Base-by-base conservation (phyloP, 2,113 vertebrate species). In the Mobula birostris region DNA sequence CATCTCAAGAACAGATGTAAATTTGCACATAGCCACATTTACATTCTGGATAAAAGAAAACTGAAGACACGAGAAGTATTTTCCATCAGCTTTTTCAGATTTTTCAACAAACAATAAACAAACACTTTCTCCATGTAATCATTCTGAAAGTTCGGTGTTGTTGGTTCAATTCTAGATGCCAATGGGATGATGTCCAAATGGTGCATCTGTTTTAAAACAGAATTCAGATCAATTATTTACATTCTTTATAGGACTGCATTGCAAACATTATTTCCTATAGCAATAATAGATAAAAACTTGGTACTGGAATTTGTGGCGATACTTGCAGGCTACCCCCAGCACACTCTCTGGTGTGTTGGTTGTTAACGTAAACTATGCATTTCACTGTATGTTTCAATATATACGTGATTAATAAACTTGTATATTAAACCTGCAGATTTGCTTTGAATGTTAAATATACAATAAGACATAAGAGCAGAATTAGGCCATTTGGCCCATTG, bases 31-130 rank as follows among this genome's bases (percentile, higher is more conserved):
- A 48, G 48, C 48, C 68, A 74, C 72, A 6, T 66, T 90, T 90
- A 66, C n/a, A 66, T 63, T 88, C 85, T 63, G 6, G 29, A 6
- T 66, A 66, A 90, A 66, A 66, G 29, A 90, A 32, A 66, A 66
- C 7, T 90, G n/a, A 90, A 90, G 66, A 90, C 85, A 7, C 85
- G 85, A 19, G 85, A 90, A 32, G 17, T 66, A 32, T 66, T 90
- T 90, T 90, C 85, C 85, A 90, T 90, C 9, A 93, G 29, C 19
- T 56, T 48, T 93, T 74, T 72, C 68, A 93, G 36, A 5, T 56
- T 72, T 74, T 56, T 93, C 68, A 93, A 70, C 19, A 93, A 40
- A 93, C 7, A 17, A 0, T 66, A 32, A 19, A 74, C 68, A 74
- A 21, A 40, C 32, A 93, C 91, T 56, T 74, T 21, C 56, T 93